These are phyloP conservation scores for Balaenoptera acutorostrata DNA, from an alignment of 2,113 vertebrate species.

Conservation along the genomic window DNA sequence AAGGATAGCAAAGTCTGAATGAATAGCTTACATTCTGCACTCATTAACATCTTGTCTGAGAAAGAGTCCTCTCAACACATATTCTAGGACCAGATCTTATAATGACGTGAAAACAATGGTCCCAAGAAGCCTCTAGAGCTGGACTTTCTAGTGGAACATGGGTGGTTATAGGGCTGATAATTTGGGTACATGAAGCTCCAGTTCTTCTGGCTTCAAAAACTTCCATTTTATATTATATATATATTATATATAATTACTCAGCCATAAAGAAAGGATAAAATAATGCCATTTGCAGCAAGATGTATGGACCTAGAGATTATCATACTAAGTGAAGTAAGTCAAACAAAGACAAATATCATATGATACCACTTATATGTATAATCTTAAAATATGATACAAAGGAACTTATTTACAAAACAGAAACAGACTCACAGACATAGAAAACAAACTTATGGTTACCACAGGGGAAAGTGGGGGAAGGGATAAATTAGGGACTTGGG, in stretches of 20 bases:
- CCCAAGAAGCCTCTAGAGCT: background rate
- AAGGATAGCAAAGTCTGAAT: background rate
- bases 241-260: no score
- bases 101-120: background rate
- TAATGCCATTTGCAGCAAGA: background rate
- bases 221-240: background rate
- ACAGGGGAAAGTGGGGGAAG: no score
- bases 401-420: no score
- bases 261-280: background rate
- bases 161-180: background rate
- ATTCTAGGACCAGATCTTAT: background rate
- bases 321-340: background rate
- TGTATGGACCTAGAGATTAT: background rate
- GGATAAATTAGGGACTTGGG: no score
- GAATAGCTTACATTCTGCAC: background rate
- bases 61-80: background rate
- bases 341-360: background rate
- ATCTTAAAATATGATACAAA: background rate
- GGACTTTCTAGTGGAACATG: background rate
- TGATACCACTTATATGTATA: background rate
- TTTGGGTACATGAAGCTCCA: background rate
- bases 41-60: background rate
- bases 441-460: no score
- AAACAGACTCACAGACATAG: no score
- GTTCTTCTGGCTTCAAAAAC: background rate